A percentile compares a stretch with the other conserved stretches of the same genome.
phyloP scores from a whole-genome alignment of 92 coral and sea anemone genomes.

The Phenganax stokvisi region DNA sequence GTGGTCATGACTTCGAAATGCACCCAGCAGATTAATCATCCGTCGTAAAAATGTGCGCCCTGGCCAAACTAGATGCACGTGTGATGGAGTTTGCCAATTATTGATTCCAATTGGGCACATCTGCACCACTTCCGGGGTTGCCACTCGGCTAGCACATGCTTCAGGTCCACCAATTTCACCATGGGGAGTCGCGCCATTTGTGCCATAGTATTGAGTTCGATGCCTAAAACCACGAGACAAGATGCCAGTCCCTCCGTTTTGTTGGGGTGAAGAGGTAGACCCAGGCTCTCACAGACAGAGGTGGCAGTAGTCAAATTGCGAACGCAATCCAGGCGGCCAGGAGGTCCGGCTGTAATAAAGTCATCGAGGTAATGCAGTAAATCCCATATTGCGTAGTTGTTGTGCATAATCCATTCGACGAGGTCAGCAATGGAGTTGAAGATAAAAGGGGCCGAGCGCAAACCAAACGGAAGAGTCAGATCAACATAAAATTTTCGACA shows the following conservation, averaged over 20 bases:
- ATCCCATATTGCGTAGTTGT: neutral
- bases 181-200: neutral
- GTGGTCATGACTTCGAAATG: neutral
- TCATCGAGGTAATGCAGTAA: conserved; percentile 48
- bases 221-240: neutral
- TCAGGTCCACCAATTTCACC: neutral
- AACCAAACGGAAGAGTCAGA: too few species aligned
- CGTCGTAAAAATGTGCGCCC: neutral
- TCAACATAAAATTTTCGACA: too few species aligned
- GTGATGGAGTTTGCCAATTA: too few species aligned
- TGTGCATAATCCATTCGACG: too few species aligned
- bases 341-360: conserved; percentile 50
- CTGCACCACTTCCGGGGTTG: too few species aligned
- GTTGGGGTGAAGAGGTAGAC: neutral
- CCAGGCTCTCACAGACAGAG: neutral
- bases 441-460: too few species aligned
- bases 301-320: neutral
- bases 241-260: neutral
- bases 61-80: neutral
- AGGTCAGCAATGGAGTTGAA: too few species aligned
- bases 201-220: neutral
- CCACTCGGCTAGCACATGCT: neutral
- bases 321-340: conserved; percentile 14
- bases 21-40: neutral
- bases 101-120: too few species aligned